Base-by-base conservation (phyloP, 2,113 vertebrate species). In the Fulica atra region DNA sequence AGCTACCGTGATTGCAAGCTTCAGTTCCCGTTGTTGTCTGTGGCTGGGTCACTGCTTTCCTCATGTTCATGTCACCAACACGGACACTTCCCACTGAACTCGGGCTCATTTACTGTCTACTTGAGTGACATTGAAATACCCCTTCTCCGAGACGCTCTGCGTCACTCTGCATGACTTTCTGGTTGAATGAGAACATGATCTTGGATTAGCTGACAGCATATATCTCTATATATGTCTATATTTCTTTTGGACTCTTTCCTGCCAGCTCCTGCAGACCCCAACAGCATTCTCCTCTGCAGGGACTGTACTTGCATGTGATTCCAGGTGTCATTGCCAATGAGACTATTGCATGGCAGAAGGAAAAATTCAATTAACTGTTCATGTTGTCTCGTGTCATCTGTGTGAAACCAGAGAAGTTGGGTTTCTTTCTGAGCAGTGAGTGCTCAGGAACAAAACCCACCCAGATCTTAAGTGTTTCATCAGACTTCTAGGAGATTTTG, bases 121-220 rank as follows among this genome's bases (percentile, higher is more conserved):
- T 60, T 26, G 31, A 64, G 77, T 60, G 69, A 21, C 73, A 74
- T 17, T 70, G 31, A 25, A 76, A 6, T 31, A 11, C 51, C 80
- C 12, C 81, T 29, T 72, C 68, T 74, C 24, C 2, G 18, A 50
- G 64, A 44, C 42, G 7, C 88, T 59, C 77, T 40, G 29, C 1
- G 1, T 74, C 82, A 46, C 87, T 66, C 51, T 91, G 94, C 93
- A 93, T 94, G 96, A 73, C 38, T 48, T 89, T 93, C 93, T 95
- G 92, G 64, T 91, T 85, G 89, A 93, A 88, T 86, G 91, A 80
- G 89, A 95, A 96, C 90, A 91, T 96, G 93, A 91, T 95, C 92
- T 95, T 95, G 95, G 96, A 80, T 89, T 83, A 86, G 59, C 92
- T 93, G 86, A 70, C 31, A 44, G 31, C 83, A 56, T 84, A 28